Base-by-base conservation (phyloP, 1,140 invertebrate genomes). In the Bombus waltoni region DNA sequence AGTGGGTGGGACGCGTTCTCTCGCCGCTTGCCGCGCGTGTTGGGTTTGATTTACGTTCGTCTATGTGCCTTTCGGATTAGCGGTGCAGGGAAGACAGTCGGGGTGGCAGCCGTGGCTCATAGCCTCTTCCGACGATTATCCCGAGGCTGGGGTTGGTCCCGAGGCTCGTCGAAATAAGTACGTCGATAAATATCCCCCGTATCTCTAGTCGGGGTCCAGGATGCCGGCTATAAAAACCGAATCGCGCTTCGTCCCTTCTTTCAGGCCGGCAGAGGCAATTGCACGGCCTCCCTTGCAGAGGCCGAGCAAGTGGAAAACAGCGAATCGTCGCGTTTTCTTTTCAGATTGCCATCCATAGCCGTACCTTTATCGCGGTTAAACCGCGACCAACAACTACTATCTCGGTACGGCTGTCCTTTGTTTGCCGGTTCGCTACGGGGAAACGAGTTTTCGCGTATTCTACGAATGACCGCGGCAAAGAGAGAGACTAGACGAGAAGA, bases 111-210 rank as follows among this genome's bases (percentile, higher is more conserved):
- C 72, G 44, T 53, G 66, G 72, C 71, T 53, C 72, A 62, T 35
- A 76, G 62, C 72, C 89, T 90, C 83, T 88, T 83, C 68, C 85
- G 84, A 86, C 85, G 89, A 90, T 90, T 89, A 89, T 87, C 70
- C 81, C 42, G 57, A 75, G 42, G 74, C 44, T 40, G 71, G 77
- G 76, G 79, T 65, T 65, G 25, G 82, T 40, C 82, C 53, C 66
- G 75, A 47, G 71, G 65, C 65, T 75, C 62, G 81, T 86, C 80
- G 72, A 86, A 86, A 86, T 82, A 86, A 86, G 80, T 62, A 86
- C 88, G 75, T 78, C 87, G 82, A 83, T 83, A 83, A 83, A 83
- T 83, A 83, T 83, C 82, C 82, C 47, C 47, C 82, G 82, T 83
- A 71, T 83, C 82, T 83, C 65, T 70, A 68, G 70, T 53, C 47